Base-by-base conservation (phyloP, 2,113 vertebrate genomes). In the Phodopus roborovskii region DNA sequence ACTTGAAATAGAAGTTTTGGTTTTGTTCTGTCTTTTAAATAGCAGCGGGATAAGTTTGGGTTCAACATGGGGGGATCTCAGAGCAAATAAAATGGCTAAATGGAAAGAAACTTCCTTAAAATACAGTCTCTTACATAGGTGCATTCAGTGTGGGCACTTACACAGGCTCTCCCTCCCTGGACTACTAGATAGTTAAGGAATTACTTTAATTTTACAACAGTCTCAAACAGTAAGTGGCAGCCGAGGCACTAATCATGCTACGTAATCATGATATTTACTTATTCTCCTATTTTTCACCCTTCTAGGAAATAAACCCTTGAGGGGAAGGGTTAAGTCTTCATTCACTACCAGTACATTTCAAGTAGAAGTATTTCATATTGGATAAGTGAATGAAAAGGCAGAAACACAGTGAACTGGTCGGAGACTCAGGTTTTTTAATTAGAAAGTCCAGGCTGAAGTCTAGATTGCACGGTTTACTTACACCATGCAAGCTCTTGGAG, bases 241-340 rank as follows among this genome's bases (percentile, higher is more conserved):
- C 20, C 56, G 39, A 6, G 75, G 70, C 56, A 60, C 84, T 94
- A 70, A 45, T 89, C 82, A 68, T 2, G 77, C 20, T n/a, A 50
- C 95, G 2, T 64, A 83, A 82, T 45, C 39, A 58, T 36, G 17
- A 56, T 89, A 11, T 73, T 92, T 60, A 45, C 22, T 82, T 73
- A 68, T 28, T 89, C 28, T 48, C 42, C 71, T 84, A 7, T 86
- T 50, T 30, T 10, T 5, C 28, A 17, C 17, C 22, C 26, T n/a
- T 60, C 20, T 42, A 77, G 50, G 94, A 90, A 74, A 90, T 94
- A 75, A 97, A 84, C 9, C 60, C 24, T 20, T n/a, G 42, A 87
- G 15, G 33, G 15, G 1, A 24, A 82, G 10, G 53, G 36, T 24
- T 9, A 20, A 26, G 17, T 66, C 81, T 56, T 93, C 83, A 77